These are phyloP conservation scores for Diglossa cyanea DNA, from an alignment of 2,797 vertebrate genomes.

Conservation along the genomic window DNA sequence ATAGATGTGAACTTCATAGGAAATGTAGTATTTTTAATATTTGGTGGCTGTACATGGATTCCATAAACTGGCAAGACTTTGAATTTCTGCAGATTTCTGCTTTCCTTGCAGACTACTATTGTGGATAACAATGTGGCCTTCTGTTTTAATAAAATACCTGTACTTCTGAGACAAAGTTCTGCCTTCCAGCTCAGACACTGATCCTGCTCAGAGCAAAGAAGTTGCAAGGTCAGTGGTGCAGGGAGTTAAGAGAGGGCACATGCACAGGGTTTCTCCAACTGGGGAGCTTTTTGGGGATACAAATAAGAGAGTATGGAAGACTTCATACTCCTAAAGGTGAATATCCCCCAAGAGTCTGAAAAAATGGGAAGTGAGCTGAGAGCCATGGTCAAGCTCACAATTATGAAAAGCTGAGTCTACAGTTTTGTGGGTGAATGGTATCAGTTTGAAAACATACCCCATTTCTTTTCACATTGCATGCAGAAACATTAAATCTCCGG, in stretches of 20 bases:
- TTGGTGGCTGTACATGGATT: slow-evolving; percentile 13
- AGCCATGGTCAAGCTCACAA: neutral
- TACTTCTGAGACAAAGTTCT: neutral
- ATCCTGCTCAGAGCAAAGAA: neutral
- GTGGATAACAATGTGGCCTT: neutral
- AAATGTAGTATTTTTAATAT: slow-evolving; percentile 36
- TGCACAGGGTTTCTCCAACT: neutral
- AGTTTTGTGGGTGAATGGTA: neutral
- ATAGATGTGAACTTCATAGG: slow-evolving; percentile 47
- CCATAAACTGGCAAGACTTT: neutral
- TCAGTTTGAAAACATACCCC: neutral
- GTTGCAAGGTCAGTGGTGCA: neutral
- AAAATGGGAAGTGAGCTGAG: neutral
- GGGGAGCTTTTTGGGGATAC: neutral
- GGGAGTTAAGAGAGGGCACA: neutral
- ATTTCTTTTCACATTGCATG: neutral
- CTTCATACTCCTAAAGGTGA: neutral
- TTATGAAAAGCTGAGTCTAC: neutral
- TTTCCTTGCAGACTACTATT: neutral
- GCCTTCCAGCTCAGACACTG: neutral
- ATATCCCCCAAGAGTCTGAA: neutral
- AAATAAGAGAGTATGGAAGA: neutral
- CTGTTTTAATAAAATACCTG: neutral
- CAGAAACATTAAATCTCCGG: neutral
- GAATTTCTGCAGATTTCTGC: neutral